These are phyloP conservation scores for Drosophila melanocephala DNA, from an alignment of 2,888 invertebrate species.

Conservation along the genomic window DNA sequence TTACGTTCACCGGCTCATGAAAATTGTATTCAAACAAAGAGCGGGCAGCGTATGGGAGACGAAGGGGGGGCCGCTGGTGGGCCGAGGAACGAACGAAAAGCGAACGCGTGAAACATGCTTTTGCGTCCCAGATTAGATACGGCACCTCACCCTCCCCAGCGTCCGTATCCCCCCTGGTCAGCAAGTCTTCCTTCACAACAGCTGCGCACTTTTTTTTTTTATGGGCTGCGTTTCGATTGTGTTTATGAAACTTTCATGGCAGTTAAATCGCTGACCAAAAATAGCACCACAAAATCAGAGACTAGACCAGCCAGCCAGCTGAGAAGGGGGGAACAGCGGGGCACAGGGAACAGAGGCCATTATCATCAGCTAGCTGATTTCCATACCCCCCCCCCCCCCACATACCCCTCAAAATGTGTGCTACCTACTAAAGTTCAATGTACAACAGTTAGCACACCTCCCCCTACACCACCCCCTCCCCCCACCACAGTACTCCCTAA, in stretches of 20 bases:
- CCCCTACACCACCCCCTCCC: no score
- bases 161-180: neutral
- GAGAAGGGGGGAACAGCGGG: neutral
- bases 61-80: neutral
- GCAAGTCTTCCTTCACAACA: conserved; percentile 13
- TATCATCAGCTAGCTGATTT: neutral
- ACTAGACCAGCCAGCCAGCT: conserved; percentile 1
- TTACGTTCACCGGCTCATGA: neutral
- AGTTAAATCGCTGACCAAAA: conserved; percentile 59
- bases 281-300: conserved; percentile 23
- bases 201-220: conserved; percentile 47
- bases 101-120: conserved; percentile 38
- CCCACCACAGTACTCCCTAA: neutral
- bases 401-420: neutral
- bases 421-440: conserved; percentile 62
- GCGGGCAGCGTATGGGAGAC: neutral
- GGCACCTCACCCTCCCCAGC: neutral
- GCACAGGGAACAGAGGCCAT: neutral
- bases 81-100: neutral
- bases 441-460: conserved; percentile 40
- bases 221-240: conserved; percentile 42
- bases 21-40: conserved; percentile 9
- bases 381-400: no score
- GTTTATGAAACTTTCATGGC: conserved; percentile 57
- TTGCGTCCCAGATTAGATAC: conserved; percentile 68